These are phyloP conservation scores for Antechinus flavipes DNA, from an alignment of 2,113 vertebrate species.

Conservation along the genomic window DNA sequence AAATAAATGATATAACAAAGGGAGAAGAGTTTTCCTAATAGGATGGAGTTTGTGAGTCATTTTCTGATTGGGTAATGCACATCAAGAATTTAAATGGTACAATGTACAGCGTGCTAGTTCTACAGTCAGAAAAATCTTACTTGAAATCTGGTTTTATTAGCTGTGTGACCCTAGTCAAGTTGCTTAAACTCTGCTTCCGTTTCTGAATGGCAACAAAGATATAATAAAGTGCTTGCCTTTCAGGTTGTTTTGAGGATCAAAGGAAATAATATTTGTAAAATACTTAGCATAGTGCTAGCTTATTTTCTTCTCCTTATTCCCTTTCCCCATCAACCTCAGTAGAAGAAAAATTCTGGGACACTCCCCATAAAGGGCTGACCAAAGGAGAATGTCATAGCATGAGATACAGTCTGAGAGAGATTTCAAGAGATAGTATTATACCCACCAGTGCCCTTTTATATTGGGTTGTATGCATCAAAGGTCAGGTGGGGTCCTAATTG, in stretches of 20 bases:
- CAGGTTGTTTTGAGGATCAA: not conserved
- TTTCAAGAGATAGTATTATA: no score
- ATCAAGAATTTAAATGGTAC: not conserved
- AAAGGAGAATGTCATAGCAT: no score
- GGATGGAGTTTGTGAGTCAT: not conserved
- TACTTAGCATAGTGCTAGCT: not conserved
- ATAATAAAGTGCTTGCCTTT: not conserved
- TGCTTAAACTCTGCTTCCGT: not conserved
- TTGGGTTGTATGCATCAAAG: no score
- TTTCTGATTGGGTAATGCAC: not conserved
- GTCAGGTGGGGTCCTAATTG: no score
- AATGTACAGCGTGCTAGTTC: not conserved
- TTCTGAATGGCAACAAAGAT: not conserved
- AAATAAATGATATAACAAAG: not conserved
- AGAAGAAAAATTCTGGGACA: no score
- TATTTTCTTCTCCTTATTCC: no score
- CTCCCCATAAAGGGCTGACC: no score
- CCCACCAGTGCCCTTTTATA: no score
- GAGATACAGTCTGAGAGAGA: no score
- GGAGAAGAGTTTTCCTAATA: not conserved
- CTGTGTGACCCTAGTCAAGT: not conserved
- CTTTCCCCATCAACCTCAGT: no score
- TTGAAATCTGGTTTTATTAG: not conserved
- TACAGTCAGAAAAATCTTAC: not conserved
- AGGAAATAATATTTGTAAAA: not conserved